phyloP scores from a whole-genome alignment of 2,113 vertebrate species.

The Diglossa brunneiventris region DNA sequence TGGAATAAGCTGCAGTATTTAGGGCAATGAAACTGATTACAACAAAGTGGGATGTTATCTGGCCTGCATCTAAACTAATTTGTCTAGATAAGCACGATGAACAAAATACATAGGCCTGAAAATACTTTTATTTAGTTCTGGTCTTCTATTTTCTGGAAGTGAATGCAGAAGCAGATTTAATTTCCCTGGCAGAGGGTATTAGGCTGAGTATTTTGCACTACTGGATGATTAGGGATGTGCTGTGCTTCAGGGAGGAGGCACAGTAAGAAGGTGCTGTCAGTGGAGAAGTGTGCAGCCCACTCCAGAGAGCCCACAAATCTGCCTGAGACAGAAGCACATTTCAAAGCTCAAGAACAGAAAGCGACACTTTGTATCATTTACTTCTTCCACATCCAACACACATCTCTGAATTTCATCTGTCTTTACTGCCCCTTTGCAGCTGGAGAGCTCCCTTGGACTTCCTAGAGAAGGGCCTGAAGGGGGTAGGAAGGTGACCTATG shows the following conservation, averaged over 20 bases:
- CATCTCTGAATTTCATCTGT: neutral
- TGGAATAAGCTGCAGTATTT: conserved; percentile 3
- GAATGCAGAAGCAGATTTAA: neutral
- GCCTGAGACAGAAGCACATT: neutral
- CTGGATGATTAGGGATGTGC: neutral
- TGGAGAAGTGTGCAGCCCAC: neutral
- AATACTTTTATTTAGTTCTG: conserved; percentile 3
- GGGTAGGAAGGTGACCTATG: neutral
- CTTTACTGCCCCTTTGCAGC: neutral
- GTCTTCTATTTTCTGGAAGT: neutral
- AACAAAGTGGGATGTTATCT: neutral
- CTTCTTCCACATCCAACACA: neutral
- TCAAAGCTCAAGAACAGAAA: neutral
- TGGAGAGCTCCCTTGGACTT: neutral
- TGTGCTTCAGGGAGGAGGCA: neutral
- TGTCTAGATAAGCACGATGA: neutral
- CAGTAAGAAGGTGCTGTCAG: neutral
- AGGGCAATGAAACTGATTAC: neutral
- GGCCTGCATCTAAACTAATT: conserved; percentile 24
- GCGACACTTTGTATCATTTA: neutral
- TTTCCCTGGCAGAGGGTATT: neutral
- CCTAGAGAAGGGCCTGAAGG: neutral
- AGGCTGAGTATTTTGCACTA: neutral
- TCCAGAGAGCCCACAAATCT: neutral
- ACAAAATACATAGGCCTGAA: neutral